Base-by-base conservation (phyloP, 2,888 invertebrate species). In the Philereme transversata region DNA sequence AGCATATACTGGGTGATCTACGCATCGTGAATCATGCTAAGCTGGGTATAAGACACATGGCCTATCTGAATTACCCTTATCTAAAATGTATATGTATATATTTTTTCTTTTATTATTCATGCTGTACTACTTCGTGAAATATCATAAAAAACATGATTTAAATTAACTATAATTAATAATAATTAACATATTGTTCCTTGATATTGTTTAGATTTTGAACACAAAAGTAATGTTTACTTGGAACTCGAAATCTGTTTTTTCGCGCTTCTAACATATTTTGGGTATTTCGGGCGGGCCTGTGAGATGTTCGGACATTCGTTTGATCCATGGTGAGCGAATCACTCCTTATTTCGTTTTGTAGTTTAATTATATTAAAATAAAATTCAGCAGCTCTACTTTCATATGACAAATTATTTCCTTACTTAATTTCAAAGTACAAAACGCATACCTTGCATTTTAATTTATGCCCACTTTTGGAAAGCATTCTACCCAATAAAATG, bases 401-500 rank as follows among this genome's bases (percentile, higher is more conserved):
- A 76, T 77, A 76, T 83, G 78, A 76, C 74, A 78, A 67, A 64
- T 70, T 72, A 74, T 79, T 80, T 78, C 75, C 73, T 78, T 76
- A 84, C 87, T 88, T 89, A 86, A 85, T 90, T 88, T 87, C 85
- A 84, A 90, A 90, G 90, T 91, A 91, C 90, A 91, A 91, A 90
- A 83, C 78, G 71, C 74, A 83, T 87, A 86, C 84, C 78, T 79
- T 78, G 76, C 75, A 79, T 76, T 77, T 75, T 78, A 77, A 61
- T 55, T 64, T 73, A 72, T 75, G 70, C 70, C 78, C 69, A 79
- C 78, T 82, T 80, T 87, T 81, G 84, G 81, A 82, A 81, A 76
- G 75, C 77, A 78, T 80, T 79, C 74, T 72, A 75, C 81, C 82
- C 83, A 76, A 84, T 82, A 81, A 79, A 74, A 81, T 82, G 70